Percentiles rank a stretch among this genome's conserved stretches.
phyloP scores from a whole-genome alignment of 1,140 invertebrate species.

The Temnothorax curvispinosus region DNA sequence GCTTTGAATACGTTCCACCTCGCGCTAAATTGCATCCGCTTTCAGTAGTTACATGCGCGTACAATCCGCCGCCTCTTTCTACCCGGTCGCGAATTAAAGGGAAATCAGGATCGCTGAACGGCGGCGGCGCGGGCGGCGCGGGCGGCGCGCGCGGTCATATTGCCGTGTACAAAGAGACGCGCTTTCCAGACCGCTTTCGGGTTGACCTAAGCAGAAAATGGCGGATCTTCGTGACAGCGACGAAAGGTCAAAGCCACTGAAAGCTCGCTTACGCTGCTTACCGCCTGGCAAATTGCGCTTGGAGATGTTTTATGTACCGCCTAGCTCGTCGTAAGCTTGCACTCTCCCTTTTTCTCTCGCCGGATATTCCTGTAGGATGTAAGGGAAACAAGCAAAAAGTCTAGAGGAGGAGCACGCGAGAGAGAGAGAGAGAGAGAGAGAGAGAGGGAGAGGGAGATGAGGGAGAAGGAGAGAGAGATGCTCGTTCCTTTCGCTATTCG shows the following conservation, averaged over 20 bases:
- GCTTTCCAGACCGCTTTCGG: conserved; percentile 67
- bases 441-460: not conserved
- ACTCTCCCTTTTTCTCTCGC: conserved; percentile 3
- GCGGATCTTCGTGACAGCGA: conserved; percentile 63
- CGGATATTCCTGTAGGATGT: conserved; percentile 37
- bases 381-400: conserved; percentile 35
- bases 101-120: conserved; percentile 68
- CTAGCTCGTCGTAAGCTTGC: conserved; percentile 35
- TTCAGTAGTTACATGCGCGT: not conserved
- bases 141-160: not conserved
- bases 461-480: not conserved
- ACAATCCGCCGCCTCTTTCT: not conserved
- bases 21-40: conserved; percentile 65
- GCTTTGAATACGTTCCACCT: conserved; percentile 32
- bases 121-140: not conserved
- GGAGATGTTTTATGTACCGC: conserved; percentile 65
- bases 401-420: not conserved
- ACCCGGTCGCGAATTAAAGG: conserved; percentile 65
- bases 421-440: conserved; percentile 2
- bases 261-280: conserved; percentile 54
- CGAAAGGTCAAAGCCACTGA: conserved; percentile 54
- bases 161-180: conserved; percentile 50
- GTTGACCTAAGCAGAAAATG: conserved; percentile 80
- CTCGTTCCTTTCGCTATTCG: conserved; percentile 35
- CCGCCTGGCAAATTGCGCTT: conserved; percentile 65